Base-by-base conservation (phyloP, 1,140 invertebrate species). In the Lerema accius region DNA sequence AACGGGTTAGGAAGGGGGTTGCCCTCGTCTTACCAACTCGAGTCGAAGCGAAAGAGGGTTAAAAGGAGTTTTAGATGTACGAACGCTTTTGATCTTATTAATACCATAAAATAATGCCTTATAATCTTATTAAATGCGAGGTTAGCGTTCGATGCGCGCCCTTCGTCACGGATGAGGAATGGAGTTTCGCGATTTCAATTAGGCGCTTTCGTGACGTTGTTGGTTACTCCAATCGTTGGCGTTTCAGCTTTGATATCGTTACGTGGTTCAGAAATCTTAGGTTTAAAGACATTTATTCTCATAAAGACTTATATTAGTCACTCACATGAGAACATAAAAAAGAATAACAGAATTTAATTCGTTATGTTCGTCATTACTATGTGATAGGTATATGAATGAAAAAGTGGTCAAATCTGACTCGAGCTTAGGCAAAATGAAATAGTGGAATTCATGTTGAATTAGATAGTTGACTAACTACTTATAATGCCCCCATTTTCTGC, bases 101-200 rank as follows among this genome's bases (percentile, higher is more conserved):
- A 76, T 78, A 70, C 75, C 71, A 76, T 81, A 92, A 93, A 93
- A 93, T 93, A 93, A 93, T 93, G 91, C 92, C 91, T 91, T 90
- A 92, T 93, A 93, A 93, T 93, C 93, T 92, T 93, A 93, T 93
- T 93, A 93, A 92, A 92, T 91, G 90, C 91, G 91, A 92, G 92
- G 92, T 93, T 93, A 93, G 91, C 89, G 90, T 85, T 81, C 73
- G 73, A 79, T 75, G 63, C 68, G 72, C 74, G 71, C 82, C 77
- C 78, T 76, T 58, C 69, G 1, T 42, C 39, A 43, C 68, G 82
- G 85, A 86, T 87, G 59, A 92, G 66, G 68, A 72, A 72, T 75
- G 79, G 48, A 68, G 51, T 59, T 70, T 90, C 86, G 87, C 91
- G 92, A 92, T 93, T 92, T 92, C 92, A 93, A 92, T 92, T 93